phyloP scores from a whole-genome alignment of 1,140 invertebrate genomes.

The Polypedilum vanderplanki region DNA sequence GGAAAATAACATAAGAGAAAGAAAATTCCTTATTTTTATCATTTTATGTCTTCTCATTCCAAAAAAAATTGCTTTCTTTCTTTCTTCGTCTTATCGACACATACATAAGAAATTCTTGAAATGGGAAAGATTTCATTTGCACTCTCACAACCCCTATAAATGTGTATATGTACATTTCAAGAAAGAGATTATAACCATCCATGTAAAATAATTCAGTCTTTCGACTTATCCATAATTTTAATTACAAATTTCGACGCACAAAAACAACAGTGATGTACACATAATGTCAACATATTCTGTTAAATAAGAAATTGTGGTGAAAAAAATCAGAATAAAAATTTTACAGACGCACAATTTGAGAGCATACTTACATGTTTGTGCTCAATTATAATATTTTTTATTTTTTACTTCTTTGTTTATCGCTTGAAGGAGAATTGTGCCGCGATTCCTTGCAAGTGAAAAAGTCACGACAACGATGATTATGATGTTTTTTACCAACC shows the following conservation, averaged over 20 bases:
- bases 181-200: slow-evolving; percentile 10
- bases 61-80: neutral
- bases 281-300: neutral
- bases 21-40: neutral
- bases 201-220: slow-evolving; percentile 13
- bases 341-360: neutral
- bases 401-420: too few relatives aligned
- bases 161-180: neutral
- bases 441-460: too few relatives aligned
- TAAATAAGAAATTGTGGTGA: slow-evolving; percentile 1
- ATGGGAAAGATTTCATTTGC: neutral
- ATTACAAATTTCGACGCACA: neutral
- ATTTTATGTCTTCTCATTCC: neutral
- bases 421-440: too few relatives aligned
- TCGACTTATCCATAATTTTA: slow-evolving; percentile 3
- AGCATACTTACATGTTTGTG: neutral
- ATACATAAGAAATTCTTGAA: neutral
- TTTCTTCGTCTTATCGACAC: neutral
- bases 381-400: neutral
- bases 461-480: too few relatives aligned
- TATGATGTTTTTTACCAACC: too few relatives aligned
- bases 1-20: neutral
- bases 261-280: neutral
- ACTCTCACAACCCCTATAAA: neutral
- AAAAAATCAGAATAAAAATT: neutral